phyloP scores from a whole-genome alignment of 2,888 invertebrate species.

The Hofmannophila pseudospretella region DNA sequence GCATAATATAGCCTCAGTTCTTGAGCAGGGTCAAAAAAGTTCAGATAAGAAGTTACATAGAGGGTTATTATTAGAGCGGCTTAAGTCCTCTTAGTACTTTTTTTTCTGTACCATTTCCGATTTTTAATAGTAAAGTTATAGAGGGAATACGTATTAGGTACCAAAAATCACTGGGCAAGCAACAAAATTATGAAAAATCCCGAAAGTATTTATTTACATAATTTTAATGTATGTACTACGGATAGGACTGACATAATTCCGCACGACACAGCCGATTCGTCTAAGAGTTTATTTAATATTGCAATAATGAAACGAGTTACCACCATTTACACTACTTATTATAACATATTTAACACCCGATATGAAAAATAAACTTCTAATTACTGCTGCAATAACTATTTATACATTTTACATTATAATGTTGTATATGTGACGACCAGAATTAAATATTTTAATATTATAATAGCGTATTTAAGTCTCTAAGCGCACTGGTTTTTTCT shows the following conservation, averaged over 20 bases:
- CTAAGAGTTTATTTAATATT: conserved; percentile 60
- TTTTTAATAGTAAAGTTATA: too few relatives aligned
- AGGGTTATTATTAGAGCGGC: too few relatives aligned
- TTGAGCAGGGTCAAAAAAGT: conserved; percentile 8
- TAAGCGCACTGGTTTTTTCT: conserved; percentile 63
- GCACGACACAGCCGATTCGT: conserved; percentile 77
- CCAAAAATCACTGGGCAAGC: not conserved
- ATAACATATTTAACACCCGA: conserved; percentile 74
- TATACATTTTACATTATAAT: conserved; percentile 72
- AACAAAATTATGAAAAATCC: conserved; percentile 11
- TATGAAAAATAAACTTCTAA: conserved; percentile 78
- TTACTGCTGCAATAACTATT: conserved; percentile 78
- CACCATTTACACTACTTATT: conserved; percentile 74
- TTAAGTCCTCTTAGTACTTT: too few relatives aligned
- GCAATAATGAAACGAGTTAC: conserved; percentile 66
- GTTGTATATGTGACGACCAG: conserved; percentile 53
- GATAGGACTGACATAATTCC: conserved; percentile 65
- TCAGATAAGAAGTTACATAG: too few relatives aligned
- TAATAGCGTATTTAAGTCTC: conserved; percentile 51
- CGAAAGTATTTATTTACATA: conserved; percentile 54
- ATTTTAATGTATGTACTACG: conserved; percentile 49
- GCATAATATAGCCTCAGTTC: conserved; percentile 9
- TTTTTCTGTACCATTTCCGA: too few relatives aligned
- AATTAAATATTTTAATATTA: conserved; percentile 46
- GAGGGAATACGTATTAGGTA: too few relatives aligned